A percentile compares a stretch with the other conserved stretches of the same genome.
Evolutionary conservation across 1,140 invertebrate genomes (phyloP).

Genomic region (Trichonephila inaurata): DNA sequence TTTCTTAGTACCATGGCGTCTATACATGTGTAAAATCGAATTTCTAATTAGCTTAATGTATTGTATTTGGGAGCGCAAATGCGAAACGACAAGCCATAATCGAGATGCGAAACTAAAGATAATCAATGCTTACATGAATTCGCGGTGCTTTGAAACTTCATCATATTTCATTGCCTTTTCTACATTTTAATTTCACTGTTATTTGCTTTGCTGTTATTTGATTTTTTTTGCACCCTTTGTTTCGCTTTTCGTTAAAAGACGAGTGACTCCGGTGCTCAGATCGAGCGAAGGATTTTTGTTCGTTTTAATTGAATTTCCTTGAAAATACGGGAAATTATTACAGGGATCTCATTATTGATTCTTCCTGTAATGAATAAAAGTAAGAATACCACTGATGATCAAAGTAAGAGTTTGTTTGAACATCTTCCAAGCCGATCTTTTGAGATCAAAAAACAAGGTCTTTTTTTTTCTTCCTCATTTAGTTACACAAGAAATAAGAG

Average conservation of each 20-base stretch:
- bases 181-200: slow-evolving; percentile 56
- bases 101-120: slow-evolving; percentile 59
- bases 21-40: slow-evolving; percentile 60
- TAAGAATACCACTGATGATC: slow-evolving; percentile 33
- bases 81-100: slow-evolving; percentile 66
- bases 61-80: slow-evolving; percentile 50
- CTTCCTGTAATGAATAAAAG: slow-evolving; percentile 37
- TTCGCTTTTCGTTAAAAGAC: slow-evolving; percentile 41
- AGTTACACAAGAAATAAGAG: not conserved
- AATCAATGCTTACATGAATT: slow-evolving; percentile 64
- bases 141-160: slow-evolving; percentile 52
- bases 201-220: slow-evolving; percentile 13
- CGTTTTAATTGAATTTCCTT: slow-evolving; percentile 62
- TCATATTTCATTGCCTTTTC: slow-evolving; percentile 68
- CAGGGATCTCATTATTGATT: slow-evolving; percentile 37
- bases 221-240: slow-evolving; percentile 26
- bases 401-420: slow-evolving; percentile 22
- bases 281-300: slow-evolving; percentile 43
- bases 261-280: not conserved
- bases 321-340: slow-evolving; percentile 42
- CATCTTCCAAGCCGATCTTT: slow-evolving; percentile 19
- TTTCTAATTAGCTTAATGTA: slow-evolving; percentile 72
- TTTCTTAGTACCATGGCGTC: slow-evolving; percentile 25
- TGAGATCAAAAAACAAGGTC: slow-evolving; percentile 5
- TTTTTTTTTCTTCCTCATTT: slow-evolving; percentile 4